Evolutionary conservation across 2,797 vertebrate genomes (phyloP).

Genomic region (Gadopsis bispinosus): DNA sequence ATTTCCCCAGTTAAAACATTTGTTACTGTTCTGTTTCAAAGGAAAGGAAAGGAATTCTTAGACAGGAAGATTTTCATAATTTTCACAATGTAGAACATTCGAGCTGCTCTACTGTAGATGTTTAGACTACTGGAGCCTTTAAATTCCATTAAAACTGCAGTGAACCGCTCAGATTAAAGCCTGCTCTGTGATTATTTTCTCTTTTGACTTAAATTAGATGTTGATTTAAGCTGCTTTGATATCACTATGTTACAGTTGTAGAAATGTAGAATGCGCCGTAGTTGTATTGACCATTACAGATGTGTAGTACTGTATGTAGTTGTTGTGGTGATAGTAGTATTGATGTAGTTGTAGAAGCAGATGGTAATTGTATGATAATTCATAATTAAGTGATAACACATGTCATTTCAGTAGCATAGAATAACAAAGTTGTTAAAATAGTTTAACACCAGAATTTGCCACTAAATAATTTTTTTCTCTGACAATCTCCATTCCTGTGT

Average conservation of each 20-base stretch:
- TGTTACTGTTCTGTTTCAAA: background rate
- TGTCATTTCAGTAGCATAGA: background rate
- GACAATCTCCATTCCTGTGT: conserved; percentile 46
- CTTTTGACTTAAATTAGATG: conserved; percentile 12
- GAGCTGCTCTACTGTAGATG: conserved; percentile 9
- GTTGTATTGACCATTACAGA: conserved; percentile 34
- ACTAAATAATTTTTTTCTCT: conserved; percentile 4
- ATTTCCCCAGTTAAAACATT: conserved; percentile 14
- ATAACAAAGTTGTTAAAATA: background rate
- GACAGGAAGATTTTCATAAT: background rate
- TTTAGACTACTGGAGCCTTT: conserved; percentile 38
- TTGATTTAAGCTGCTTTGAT: conserved; percentile 15
- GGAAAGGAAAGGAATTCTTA: background rate
- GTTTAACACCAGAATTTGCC: background rate
- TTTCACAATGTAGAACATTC: background rate
- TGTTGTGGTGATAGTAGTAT: conserved; percentile 71
- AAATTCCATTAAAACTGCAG: conserved; percentile 12
- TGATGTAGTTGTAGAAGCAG: conserved; percentile 56
- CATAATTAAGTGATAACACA: background rate
- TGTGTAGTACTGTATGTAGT: conserved; percentile 51
- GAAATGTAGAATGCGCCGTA: conserved; percentile 42
- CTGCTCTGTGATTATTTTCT: conserved; percentile 35
- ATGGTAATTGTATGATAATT: conserved; percentile 32
- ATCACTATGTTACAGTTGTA: conserved; percentile 26
- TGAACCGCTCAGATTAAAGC: conserved; percentile 53